Evolutionary conservation across 2,888 invertebrate species (phyloP).

Genomic region (Oxyteleia sp.): DNA sequence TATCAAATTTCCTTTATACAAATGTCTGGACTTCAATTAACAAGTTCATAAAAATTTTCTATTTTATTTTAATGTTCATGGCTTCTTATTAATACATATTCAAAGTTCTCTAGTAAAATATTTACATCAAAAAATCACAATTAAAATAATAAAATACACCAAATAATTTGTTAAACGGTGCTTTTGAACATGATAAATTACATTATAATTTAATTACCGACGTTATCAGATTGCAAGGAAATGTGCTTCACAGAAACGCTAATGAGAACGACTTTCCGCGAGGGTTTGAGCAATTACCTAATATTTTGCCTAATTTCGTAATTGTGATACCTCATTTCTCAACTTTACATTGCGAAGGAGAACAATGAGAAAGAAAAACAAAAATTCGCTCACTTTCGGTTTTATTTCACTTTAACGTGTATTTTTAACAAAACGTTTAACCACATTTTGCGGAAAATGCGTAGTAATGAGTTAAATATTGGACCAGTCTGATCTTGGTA

Average conservation of each 20-base stretch:
- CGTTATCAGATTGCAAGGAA: constrained; percentile 11
- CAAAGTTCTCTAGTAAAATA: too few species aligned
- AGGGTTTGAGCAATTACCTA: background rate
- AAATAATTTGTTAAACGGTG: too few species aligned
- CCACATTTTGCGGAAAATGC: constrained; percentile 6
- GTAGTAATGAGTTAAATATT: constrained; percentile 46
- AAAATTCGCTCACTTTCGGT: too few species aligned
- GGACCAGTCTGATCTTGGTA: constrained; percentile 22
- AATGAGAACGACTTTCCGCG: constrained; percentile 6
- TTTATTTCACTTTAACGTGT: background rate
- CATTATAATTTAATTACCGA: background rate
- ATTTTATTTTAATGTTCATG: too few species aligned
- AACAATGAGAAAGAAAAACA: too few species aligned
- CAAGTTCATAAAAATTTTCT: too few species aligned
- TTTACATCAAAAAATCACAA: too few species aligned
- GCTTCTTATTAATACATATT: too few species aligned
- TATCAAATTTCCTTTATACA: too few species aligned
- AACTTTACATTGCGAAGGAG: background rate
- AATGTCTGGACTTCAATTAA: too few species aligned
- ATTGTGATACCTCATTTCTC: background rate
- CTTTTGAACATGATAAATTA: too few species aligned
- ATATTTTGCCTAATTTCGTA: constrained; percentile 4
- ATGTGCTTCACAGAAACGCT: background rate
- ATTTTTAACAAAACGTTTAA: constrained; percentile 11
- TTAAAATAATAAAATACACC: too few species aligned